Conservation (phyloP, 2,888 invertebrate genomes). For the Cyrtodaria siliqua region DNA sequence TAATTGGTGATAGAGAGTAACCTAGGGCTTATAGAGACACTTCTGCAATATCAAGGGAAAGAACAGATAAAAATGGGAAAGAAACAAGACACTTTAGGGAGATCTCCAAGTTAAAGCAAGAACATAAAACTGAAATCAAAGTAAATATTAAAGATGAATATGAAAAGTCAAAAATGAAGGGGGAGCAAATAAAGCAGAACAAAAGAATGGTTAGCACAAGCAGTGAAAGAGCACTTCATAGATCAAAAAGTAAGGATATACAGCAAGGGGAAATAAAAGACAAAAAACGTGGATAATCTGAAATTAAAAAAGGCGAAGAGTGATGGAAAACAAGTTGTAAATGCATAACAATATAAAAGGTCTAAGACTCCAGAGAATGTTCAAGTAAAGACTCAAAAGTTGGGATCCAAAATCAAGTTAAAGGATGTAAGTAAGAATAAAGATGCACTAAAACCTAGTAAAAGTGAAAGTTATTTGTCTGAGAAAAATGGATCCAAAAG, state of each 20-base stretch:
- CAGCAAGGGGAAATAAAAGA: no score
- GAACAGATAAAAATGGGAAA: background rate
- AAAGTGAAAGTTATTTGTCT: conserved; percentile 8
- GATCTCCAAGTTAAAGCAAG: conserved; percentile 22
- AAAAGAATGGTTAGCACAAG: background rate
- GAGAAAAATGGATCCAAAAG: background rate
- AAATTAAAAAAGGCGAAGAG: background rate
- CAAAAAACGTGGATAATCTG: no score
- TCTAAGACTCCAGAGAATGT: no score
- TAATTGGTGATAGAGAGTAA: background rate
- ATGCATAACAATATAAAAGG: no score
- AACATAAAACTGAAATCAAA: conserved; percentile 35
- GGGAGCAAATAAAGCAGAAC: no score
- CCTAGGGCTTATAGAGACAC: background rate
- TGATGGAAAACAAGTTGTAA: conserved; percentile 6
- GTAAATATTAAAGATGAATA: no score
- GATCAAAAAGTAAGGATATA: conserved; percentile 1
- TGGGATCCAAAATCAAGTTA: background rate
- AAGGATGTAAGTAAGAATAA: conserved; percentile 10
- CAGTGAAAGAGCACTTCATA: background rate
- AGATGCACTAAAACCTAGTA: conserved; percentile 11
- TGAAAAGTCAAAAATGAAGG: no score
- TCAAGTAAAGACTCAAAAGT: no score
- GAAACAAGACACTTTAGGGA: conserved; percentile 28
- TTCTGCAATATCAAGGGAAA: background rate